Evolutionary conservation across 2,888 invertebrate species (phyloP).

Genomic region (Chesias legatella): DNA sequence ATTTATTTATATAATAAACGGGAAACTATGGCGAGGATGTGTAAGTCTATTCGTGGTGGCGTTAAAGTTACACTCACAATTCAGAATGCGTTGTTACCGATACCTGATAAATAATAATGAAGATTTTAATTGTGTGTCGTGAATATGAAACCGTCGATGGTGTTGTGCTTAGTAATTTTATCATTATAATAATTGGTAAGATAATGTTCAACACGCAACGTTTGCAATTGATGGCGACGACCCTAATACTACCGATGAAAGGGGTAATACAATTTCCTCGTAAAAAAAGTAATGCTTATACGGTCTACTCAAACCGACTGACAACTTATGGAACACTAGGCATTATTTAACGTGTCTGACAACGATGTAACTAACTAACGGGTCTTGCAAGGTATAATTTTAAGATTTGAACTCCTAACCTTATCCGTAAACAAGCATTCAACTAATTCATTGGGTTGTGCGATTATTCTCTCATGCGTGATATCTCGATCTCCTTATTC

Average conservation of each 20-base stretch:
- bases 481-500: slow-evolving; percentile 35
- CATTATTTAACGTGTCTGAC: slow-evolving; percentile 22
- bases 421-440: slow-evolving; percentile 35
- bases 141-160: slow-evolving; percentile 51
- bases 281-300: not conserved
- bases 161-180: slow-evolving; percentile 57
- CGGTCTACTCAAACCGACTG: slow-evolving; percentile 10
- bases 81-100: slow-evolving; percentile 36
- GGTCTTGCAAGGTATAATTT: slow-evolving; percentile 29
- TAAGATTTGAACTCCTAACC: slow-evolving; percentile 44
- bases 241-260: slow-evolving; percentile 31
- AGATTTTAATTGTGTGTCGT: slow-evolving; percentile 46
- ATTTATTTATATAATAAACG: too few relatives aligned
- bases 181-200: slow-evolving; percentile 50
- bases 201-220: slow-evolving; percentile 46
- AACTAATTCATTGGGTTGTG: slow-evolving; percentile 31
- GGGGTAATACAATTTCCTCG: slow-evolving; percentile 2
- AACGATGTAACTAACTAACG: slow-evolving; percentile 26
- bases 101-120: slow-evolving; percentile 40
- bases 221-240: slow-evolving; percentile 26
- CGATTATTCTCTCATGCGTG: slow-evolving; percentile 34
- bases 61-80: slow-evolving; percentile 28
- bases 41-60: too few relatives aligned
- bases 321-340: slow-evolving; percentile 24
- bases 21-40: too few relatives aligned